Percentiles rank a stretch among this genome's conserved stretches.
These are phyloP conservation scores for Stenotaenia linearis DNA, from an alignment of 2,888 invertebrate species.

Conservation along the genomic window DNA sequence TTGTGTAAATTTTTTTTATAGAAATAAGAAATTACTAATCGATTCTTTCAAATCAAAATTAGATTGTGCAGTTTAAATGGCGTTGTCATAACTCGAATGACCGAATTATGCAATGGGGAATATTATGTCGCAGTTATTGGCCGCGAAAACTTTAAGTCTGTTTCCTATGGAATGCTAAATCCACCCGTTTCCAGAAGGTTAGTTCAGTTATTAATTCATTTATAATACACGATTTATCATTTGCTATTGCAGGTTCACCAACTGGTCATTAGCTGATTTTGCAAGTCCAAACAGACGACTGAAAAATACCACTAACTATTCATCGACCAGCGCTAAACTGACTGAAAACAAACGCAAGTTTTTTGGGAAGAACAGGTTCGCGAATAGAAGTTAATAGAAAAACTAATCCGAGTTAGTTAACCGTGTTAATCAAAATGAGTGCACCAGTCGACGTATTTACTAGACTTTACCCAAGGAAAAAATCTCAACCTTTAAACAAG, in stretches of 20 bases:
- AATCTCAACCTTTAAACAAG: background rate
- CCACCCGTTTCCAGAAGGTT: background rate
- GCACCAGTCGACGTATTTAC: background rate
- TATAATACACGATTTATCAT: background rate
- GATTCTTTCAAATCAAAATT: too few relatives aligned
- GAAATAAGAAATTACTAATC: too few relatives aligned
- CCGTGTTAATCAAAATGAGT: background rate
- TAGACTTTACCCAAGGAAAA: background rate
- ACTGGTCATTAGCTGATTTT: background rate
- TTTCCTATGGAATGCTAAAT: background rate
- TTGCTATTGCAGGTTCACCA: background rate
- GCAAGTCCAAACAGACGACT: background rate
- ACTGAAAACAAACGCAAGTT: background rate
- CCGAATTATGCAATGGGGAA: background rate
- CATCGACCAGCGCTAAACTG: too few relatives aligned
- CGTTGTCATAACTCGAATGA: background rate
- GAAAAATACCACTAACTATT: background rate
- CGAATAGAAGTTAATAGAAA: background rate
- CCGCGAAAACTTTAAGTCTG: background rate
- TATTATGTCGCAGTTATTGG: background rate
- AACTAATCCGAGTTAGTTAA: too few relatives aligned
- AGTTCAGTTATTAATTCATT: background rate
- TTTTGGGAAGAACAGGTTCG: background rate
- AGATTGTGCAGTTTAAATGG: background rate
- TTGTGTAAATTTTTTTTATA: background rate